phyloP scores from a whole-genome alignment of 2,888 invertebrate genomes.

The Gisinianus flammeolus region DNA sequence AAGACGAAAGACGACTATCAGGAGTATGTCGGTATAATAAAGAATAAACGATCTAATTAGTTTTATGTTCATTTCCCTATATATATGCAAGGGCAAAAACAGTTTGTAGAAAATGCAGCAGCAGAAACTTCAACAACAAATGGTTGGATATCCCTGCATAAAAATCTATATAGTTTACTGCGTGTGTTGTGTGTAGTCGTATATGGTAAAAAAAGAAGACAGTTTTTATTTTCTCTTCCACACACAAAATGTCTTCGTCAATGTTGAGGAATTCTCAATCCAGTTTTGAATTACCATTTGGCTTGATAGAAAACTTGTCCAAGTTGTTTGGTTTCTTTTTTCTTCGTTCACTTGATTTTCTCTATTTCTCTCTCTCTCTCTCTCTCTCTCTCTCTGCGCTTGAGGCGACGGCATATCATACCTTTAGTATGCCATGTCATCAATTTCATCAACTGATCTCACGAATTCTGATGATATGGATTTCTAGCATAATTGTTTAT shows the following conservation, averaged over 20 bases:
- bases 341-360: background rate
- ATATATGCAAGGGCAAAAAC: background rate
- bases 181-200: background rate
- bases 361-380: slow-evolving; percentile 12
- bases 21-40: background rate
- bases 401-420: slow-evolving; percentile 27
- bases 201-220: slow-evolving; percentile 3
- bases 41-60: slow-evolving; percentile 8
- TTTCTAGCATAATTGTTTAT: slow-evolving; percentile 35
- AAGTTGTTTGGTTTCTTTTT: slow-evolving; percentile 22
- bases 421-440: slow-evolving; percentile 34
- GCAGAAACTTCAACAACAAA: too few species aligned
- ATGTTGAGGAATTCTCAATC: slow-evolving; percentile 33
- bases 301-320: slow-evolving; percentile 28
- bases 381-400: slow-evolving; percentile 7
- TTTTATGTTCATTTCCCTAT: background rate
- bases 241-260: background rate
- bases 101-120: background rate
- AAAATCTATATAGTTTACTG: too few species aligned
- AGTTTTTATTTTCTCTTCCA: slow-evolving; percentile 11
- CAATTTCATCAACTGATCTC: slow-evolving; percentile 37
- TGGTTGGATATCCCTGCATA: too few species aligned
- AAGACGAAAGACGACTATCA: background rate
- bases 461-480: slow-evolving; percentile 36
- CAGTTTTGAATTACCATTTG: slow-evolving; percentile 36